A percentile compares a stretch with the other conserved stretches of the same genome.
Evolutionary conservation across 2,888 invertebrate genomes (phyloP).

Genomic region (Drosophila trichaetosa): DNA sequence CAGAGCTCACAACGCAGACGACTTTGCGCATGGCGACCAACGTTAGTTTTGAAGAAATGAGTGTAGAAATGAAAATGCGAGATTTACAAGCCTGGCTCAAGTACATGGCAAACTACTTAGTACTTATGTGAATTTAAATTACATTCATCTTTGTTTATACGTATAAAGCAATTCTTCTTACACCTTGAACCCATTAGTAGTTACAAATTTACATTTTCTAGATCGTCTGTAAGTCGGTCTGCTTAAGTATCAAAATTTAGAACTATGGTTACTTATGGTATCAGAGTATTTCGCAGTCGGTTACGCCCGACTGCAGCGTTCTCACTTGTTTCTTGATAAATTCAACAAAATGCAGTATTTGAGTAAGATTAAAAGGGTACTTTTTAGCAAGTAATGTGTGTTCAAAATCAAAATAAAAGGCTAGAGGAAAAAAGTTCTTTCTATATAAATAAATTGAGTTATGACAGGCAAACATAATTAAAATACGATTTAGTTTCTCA

Average conservation of each 20-base stretch:
- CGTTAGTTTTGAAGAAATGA: not conserved
- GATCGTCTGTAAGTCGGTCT: not conserved
- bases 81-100: not conserved
- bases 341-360: not conserved
- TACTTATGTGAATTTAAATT: not conserved
- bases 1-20: slow-evolving; percentile 4
- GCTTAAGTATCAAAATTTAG: too few relatives aligned
- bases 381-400: not conserved
- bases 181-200: not conserved
- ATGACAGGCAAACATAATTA: not conserved
- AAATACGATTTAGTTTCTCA: not conserved
- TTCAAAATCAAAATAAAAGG: not conserved
- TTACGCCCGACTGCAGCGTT: too few relatives aligned
- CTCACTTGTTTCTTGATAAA: not conserved
- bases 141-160: not conserved
- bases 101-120: not conserved
- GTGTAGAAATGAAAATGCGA: not conserved
- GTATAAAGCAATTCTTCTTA: not conserved
- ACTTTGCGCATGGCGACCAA: slow-evolving; percentile 4
- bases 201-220: not conserved
- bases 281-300: too few relatives aligned
- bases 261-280: too few relatives aligned
- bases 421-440: too few relatives aligned
- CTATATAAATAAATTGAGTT: not conserved
- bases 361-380: too few relatives aligned